phyloP scores from a whole-genome alignment of 2,797 vertebrate species.

The Cuniculus paca region DNA sequence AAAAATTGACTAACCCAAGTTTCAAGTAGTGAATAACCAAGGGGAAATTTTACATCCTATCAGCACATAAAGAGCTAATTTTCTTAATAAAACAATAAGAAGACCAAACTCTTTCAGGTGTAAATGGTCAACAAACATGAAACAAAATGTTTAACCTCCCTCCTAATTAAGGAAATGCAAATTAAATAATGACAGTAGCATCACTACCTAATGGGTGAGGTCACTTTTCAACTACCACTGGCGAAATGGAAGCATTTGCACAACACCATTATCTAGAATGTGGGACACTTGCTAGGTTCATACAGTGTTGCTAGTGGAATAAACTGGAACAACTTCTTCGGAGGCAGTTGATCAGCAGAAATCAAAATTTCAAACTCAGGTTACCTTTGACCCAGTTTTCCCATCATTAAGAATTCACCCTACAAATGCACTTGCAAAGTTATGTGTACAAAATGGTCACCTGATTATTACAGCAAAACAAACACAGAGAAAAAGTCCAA shows the following conservation, averaged over 20 bases:
- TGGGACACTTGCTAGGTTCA: background rate
- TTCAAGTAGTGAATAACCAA: background rate
- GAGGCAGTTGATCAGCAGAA: background rate
- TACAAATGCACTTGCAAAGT: background rate
- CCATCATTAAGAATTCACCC: background rate
- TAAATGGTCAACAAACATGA: background rate
- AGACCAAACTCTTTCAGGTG: background rate
- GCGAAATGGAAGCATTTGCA: background rate
- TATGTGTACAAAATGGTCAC: background rate
- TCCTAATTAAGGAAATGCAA: constrained; percentile 41
- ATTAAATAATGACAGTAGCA: background rate
- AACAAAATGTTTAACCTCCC: background rate
- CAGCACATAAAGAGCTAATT: constrained; percentile 15
- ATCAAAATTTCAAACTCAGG: background rate
- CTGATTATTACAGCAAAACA: background rate
- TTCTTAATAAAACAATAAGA: constrained; percentile 54
- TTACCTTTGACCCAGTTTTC: background rate
- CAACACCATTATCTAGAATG: background rate
- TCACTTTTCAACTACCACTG: background rate
- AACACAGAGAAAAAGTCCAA: background rate
- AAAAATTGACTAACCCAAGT: background rate
- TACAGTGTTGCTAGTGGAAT: background rate
- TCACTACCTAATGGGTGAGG: background rate
- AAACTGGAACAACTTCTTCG: background rate
- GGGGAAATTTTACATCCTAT: background rate